Percentiles rank a stretch among this genome's conserved stretches.
phyloP scores from a whole-genome alignment of 2,888 invertebrate species.

The Nomada ferruginata region DNA sequence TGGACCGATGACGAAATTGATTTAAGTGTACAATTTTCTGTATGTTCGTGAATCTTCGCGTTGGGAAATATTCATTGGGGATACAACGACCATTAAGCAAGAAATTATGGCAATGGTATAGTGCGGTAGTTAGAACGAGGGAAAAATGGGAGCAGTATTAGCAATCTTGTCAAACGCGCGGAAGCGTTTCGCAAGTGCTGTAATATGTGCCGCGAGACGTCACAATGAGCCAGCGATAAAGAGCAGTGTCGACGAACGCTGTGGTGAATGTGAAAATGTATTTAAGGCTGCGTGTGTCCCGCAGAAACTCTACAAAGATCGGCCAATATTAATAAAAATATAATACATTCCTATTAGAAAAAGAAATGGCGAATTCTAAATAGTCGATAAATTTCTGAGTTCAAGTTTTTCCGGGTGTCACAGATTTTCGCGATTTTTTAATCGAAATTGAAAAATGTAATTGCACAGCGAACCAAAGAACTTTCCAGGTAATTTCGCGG shows the following conservation, averaged over 20 bases:
- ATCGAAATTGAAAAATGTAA: no score
- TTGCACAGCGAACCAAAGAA: background rate
- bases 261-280: conserved; percentile 37
- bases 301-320: background rate
- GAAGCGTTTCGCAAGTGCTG: conserved; percentile 37
- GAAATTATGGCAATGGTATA: background rate
- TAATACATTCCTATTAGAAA: background rate
- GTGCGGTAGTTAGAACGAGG: background rate
- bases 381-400: no score
- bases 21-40: conserved; percentile 12
- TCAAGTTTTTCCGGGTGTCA: no score
- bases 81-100: background rate
- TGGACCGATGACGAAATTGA: conserved; percentile 61
- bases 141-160: conserved; percentile 20
- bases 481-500: background rate
- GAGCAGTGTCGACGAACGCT: conserved; percentile 3
- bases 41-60: conserved; percentile 26
- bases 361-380: no score
- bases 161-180: conserved; percentile 14
- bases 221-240: conserved; percentile 28
- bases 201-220: conserved; percentile 33
- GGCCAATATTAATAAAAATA: background rate
- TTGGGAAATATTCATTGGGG: conserved; percentile 12
- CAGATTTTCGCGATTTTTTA: no score
- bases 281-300: conserved; percentile 4